These are phyloP conservation scores for Parus major DNA, from an alignment of 2,113 vertebrate species.

Conservation along the genomic window DNA sequence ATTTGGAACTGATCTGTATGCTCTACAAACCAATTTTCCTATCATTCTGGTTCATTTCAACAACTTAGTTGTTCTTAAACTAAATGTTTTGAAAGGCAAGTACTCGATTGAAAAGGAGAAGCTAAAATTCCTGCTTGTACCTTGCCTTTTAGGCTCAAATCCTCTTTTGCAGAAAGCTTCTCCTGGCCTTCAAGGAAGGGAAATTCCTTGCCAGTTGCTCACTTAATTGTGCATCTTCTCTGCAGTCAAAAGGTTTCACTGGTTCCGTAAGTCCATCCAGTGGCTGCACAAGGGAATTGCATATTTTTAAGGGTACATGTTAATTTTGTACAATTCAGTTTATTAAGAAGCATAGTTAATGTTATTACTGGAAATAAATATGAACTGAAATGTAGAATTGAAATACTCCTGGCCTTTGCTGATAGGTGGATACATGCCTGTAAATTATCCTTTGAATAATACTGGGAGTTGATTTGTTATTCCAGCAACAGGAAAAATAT, in stretches of 20 bases:
- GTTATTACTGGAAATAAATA: background rate
- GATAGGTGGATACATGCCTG: background rate
- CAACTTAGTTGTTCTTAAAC: background rate
- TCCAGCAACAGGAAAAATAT: background rate
- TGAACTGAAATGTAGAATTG: background rate
- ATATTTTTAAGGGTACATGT: background rate
- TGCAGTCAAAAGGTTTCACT: background rate
- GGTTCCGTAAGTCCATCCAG: conserved; percentile 42
- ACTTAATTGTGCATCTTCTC: background rate
- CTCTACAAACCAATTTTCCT: background rate
- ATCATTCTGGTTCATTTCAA: background rate
- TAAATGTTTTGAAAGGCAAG: background rate
- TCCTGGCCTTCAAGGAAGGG: background rate
- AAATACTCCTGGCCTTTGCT: background rate
- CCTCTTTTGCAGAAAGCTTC: background rate
- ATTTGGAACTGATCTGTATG: background rate
- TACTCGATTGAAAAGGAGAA: background rate
- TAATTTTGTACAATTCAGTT: background rate
- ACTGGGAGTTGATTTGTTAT: background rate
- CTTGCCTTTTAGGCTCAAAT: background rate
- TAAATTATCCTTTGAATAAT: background rate
- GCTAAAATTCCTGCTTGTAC: background rate
- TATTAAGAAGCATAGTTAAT: background rate
- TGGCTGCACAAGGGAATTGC: conserved; percentile 36
- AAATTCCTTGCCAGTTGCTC: background rate